Conservation (phyloP, 2,888 invertebrate genomes). For the Rugalucina vietnamica region DNA sequence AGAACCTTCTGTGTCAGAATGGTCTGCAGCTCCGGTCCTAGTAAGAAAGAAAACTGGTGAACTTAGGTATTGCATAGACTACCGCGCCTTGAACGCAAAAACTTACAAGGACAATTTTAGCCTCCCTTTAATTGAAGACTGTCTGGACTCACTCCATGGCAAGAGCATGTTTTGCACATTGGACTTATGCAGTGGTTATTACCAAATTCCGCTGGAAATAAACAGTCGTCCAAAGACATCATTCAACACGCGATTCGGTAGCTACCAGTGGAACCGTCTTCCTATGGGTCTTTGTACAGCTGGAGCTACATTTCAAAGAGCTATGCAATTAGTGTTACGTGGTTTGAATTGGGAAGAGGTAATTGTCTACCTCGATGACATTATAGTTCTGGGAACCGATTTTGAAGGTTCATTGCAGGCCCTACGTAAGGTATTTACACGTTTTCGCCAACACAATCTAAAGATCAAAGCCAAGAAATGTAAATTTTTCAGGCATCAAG, state of each 20-base stretch:
- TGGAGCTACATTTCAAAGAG: slow-evolving; percentile 52
- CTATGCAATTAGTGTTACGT: not conserved
- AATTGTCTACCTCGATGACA: slow-evolving; percentile 24
- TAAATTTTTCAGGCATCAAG: slow-evolving; percentile 36
- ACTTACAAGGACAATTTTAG: too few species aligned
- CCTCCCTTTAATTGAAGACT: too few species aligned
- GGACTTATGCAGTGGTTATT: not conserved
- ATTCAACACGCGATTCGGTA: not conserved
- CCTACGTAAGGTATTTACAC: slow-evolving; percentile 16
- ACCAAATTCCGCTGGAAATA: slow-evolving; percentile 18
- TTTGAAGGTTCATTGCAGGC: not conserved
- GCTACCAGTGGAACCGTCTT: not conserved
- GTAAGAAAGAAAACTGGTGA: not conserved
- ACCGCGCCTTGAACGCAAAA: too few species aligned
- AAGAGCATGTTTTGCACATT: too few species aligned
- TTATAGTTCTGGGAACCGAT: not conserved
- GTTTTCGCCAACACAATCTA: slow-evolving; percentile 22
- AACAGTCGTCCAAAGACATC: not conserved
- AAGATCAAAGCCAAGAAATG: slow-evolving; percentile 39
- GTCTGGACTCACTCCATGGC: too few species aligned
- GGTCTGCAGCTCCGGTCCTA: not conserved
- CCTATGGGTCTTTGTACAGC: slow-evolving; percentile 22
- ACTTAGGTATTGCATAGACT: too few species aligned
- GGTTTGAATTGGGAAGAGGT: not conserved
- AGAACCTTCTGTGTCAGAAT: not conserved